Conservation (phyloP, 1,140 invertebrate species). For the Oedothorax gibbosus region DNA sequence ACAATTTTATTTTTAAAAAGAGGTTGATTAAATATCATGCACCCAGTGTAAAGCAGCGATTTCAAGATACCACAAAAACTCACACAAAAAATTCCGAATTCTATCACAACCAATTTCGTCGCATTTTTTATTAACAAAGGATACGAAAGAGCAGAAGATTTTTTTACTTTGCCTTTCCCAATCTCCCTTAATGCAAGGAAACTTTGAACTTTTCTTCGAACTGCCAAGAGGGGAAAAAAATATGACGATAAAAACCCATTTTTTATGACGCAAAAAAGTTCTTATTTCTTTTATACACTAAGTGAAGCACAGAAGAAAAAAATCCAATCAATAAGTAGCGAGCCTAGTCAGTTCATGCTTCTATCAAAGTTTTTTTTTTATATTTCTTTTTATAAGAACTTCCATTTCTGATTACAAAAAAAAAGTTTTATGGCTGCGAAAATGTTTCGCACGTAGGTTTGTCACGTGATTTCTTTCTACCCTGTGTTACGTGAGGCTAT, state of each 20-base stretch:
- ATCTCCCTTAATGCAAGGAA: neutral
- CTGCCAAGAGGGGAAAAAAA: slow-evolving; percentile 19
- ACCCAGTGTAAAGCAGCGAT: too few relatives aligned
- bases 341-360: slow-evolving; percentile 16
- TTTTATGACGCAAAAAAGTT: slow-evolving; percentile 42
- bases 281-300: neutral
- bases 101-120: too few relatives aligned
- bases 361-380: slow-evolving; percentile 17
- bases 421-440: slow-evolving; percentile 48
- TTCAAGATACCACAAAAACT: too few relatives aligned
- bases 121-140: too few relatives aligned
- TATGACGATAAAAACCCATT: slow-evolving; percentile 5
- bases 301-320: slow-evolving; percentile 25
- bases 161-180: neutral
- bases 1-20: too few relatives aligned
- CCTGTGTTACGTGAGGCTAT: slow-evolving; percentile 20
- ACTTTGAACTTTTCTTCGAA: slow-evolving; percentile 23
- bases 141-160: too few relatives aligned
- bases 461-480: slow-evolving; percentile 51
- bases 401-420: slow-evolving; percentile 56
- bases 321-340: slow-evolving; percentile 48
- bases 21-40: too few relatives aligned
- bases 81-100: too few relatives aligned
- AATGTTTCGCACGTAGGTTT: slow-evolving; percentile 52
- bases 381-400: slow-evolving; percentile 35